A percentile compares a stretch with the other conserved stretches of the same genome.
Evolutionary conservation across 1,140 invertebrate genomes (phyloP).

Genomic region (Apis florea): DNA sequence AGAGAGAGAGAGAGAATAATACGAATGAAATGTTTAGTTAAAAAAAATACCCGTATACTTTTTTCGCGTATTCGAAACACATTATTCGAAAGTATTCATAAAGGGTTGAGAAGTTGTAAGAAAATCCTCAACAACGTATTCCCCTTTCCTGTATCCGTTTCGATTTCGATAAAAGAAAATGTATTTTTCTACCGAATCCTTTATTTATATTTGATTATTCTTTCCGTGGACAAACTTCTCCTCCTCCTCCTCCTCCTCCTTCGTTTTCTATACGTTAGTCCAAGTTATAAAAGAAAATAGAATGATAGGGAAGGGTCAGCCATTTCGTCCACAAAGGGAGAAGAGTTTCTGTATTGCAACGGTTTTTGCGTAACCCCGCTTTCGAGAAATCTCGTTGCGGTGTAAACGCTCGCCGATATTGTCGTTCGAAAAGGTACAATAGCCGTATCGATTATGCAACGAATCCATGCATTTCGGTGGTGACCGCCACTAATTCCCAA

Average conservation of each 20-base stretch:
- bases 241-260: no score
- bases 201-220: not conserved
- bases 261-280: not conserved
- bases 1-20: no score
- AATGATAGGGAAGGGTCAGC: not conserved
- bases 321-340: not conserved
- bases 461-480: not conserved
- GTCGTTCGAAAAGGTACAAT: not conserved
- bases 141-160: no score
- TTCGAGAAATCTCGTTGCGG: not conserved
- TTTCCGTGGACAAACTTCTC: not conserved
- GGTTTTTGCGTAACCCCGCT: not conserved
- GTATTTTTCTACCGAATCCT: no score
- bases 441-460: constrained; percentile 5
- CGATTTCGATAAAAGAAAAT: no score
- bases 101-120: no score
- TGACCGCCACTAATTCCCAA: not conserved
- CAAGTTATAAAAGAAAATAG: not conserved
- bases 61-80: no score
- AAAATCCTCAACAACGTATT: no score
- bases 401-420: not conserved
- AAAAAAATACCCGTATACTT: no score
- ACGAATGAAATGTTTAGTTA: no score
- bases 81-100: no score
- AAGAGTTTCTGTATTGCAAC: not conserved